Conservation (phyloP, 1,140 invertebrate species). For the Homarus americanus region DNA sequence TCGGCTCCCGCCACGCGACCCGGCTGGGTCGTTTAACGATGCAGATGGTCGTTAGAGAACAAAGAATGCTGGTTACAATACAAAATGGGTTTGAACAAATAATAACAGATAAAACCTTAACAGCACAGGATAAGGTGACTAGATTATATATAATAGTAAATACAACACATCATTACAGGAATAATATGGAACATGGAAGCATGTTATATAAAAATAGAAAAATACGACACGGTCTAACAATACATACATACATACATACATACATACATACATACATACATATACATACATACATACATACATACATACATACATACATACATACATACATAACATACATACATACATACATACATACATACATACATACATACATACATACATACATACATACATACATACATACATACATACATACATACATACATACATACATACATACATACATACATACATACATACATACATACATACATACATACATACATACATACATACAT, state of each 20-base stretch:
- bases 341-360: not conserved
- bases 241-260: not conserved
- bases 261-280: not conserved
- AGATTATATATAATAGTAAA: too few relatives aligned
- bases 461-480: not conserved
- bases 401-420: not conserved
- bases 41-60: too few relatives aligned
- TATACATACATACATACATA: not conserved
- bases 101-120: too few relatives aligned
- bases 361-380: not conserved
- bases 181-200: too few relatives aligned
- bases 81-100: too few relatives aligned
- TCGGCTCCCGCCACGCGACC: too few relatives aligned
- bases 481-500: not conserved
- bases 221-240: too few relatives aligned
- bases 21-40: too few relatives aligned
- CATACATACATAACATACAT: not conserved
- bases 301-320: not conserved
- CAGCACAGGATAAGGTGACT: too few relatives aligned
- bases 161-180: too few relatives aligned
- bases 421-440: not conserved
- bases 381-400: not conserved
- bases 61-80: too few relatives aligned
- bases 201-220: too few relatives aligned
- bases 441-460: not conserved